Conservation (phyloP, 2,888 invertebrate species). For the Lepidochrysops patricia region DNA sequence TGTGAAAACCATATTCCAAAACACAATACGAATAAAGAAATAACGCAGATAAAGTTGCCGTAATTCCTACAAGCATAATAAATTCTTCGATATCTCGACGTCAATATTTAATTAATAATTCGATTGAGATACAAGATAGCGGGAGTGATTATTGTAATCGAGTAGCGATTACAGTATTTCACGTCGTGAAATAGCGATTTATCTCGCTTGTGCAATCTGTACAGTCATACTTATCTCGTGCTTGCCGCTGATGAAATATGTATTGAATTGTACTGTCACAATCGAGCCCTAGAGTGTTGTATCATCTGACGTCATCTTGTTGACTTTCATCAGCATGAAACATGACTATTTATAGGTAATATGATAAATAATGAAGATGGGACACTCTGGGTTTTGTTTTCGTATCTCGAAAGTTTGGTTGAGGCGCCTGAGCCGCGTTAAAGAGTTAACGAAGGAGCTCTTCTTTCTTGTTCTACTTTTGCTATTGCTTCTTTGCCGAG, state of each 20-base stretch:
- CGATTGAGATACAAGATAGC: constrained; percentile 6
- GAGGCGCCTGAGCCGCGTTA: not conserved
- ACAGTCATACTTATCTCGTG: not conserved
- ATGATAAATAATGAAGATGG: not conserved
- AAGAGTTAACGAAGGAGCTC: not conserved
- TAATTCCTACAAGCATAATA: not conserved
- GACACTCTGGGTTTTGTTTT: not conserved
- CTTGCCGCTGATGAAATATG: not conserved
- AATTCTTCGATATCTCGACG: not conserved
- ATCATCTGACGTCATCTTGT: not conserved
- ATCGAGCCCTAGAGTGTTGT: not conserved
- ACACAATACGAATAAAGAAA: not conserved
- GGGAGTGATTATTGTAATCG: constrained; percentile 6
- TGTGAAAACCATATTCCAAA: not conserved
- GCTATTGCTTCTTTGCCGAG: constrained; percentile 19
- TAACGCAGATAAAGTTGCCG: not conserved
- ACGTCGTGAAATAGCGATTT: constrained; percentile 3
- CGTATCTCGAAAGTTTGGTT: not conserved
- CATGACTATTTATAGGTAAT: not conserved
- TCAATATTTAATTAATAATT: constrained; percentile 6
- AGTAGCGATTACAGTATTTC: not conserved
- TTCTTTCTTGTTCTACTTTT: not conserved
- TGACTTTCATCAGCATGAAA: not conserved
- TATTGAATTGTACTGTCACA: not conserved
- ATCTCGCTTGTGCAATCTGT: not conserved